Conservation (phyloP, 2,797 vertebrate genomes). For the Siniperca undulata region DNA sequence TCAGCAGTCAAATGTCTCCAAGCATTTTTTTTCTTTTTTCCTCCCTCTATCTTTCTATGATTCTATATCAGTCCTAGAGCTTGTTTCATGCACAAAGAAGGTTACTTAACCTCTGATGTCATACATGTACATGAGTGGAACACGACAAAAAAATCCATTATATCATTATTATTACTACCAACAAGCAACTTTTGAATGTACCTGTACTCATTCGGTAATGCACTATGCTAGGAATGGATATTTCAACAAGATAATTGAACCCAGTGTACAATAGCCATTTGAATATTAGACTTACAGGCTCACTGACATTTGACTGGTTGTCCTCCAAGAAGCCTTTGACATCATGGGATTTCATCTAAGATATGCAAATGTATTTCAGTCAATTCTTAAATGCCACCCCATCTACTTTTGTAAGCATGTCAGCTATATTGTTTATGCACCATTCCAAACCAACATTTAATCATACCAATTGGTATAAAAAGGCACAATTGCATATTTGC, state of each 20-base stretch:
- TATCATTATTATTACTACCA: slow-evolving; percentile 77
- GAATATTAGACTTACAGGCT: slow-evolving; percentile 61
- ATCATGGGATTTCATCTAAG: slow-evolving; percentile 87
- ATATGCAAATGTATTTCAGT: slow-evolving; percentile 85
- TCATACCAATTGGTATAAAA: slow-evolving; percentile 98
- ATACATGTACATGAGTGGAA: slow-evolving; percentile 76
- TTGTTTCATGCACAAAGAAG: slow-evolving; percentile 78
- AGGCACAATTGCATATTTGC: slow-evolving; percentile 99
- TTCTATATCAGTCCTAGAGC: slow-evolving; percentile 71
- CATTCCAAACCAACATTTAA: slow-evolving; percentile 91
- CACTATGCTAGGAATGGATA: slow-evolving; percentile 79
- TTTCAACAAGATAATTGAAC: slow-evolving; percentile 68
- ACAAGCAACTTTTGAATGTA: slow-evolving; percentile 79
- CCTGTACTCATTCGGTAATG: slow-evolving; percentile 73
- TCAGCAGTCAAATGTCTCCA: slow-evolving; percentile 75
- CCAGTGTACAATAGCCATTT: slow-evolving; percentile 64
- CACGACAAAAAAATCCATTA: slow-evolving; percentile 73
- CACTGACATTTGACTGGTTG: slow-evolving; percentile 88
- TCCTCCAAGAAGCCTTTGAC: slow-evolving; percentile 90
- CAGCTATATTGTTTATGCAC: slow-evolving; percentile 86
- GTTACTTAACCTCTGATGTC: slow-evolving; percentile 76
- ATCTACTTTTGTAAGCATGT: slow-evolving; percentile 88
- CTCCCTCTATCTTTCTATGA: slow-evolving; percentile 40
- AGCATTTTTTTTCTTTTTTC: slow-evolving; percentile 21
- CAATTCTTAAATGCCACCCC: slow-evolving; percentile 84